These are phyloP conservation scores for Xerus inauris DNA, from an alignment of 2,113 vertebrate genomes.

Conservation along the genomic window DNA sequence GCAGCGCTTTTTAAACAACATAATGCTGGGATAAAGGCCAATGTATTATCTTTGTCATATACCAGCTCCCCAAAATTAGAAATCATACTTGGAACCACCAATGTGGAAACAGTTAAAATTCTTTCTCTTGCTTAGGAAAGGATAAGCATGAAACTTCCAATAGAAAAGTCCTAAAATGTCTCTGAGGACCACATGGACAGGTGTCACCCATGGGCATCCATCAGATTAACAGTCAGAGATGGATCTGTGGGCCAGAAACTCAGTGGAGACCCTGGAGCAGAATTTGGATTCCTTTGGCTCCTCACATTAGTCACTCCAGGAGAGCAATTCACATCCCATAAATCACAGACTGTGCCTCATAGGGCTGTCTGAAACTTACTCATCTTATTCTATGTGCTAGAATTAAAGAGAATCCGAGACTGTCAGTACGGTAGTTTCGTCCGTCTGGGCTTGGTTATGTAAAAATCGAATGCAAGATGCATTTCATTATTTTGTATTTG, in stretches of 20 bases:
- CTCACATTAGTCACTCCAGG: conserved; percentile 41
- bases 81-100: not conserved
- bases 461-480: not conserved
- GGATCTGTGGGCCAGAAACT: not conserved
- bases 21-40: not conserved
- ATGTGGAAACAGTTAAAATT: not conserved
- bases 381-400: conserved; percentile 10
- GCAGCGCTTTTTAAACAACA: not conserved
- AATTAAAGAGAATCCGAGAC: conserved; percentile 8
- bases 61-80: not conserved
- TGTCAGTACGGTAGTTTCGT: not conserved
- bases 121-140: not conserved
- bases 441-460: not conserved
- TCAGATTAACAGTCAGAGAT: not conserved
- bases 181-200: not conserved
- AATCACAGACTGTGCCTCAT: conserved; percentile 40
- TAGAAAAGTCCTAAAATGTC: not conserved
- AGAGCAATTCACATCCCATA: conserved; percentile 45
- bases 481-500: not conserved
- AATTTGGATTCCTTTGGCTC: conserved; percentile 53
- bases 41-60: not conserved
- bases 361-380: conserved; percentile 55
- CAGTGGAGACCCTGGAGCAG: conserved; percentile 1
- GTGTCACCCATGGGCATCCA: not conserved
- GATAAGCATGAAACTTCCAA: not conserved